phyloP scores from a whole-genome alignment of 2,797 vertebrate species.

The Danio aesculapii region DNA sequence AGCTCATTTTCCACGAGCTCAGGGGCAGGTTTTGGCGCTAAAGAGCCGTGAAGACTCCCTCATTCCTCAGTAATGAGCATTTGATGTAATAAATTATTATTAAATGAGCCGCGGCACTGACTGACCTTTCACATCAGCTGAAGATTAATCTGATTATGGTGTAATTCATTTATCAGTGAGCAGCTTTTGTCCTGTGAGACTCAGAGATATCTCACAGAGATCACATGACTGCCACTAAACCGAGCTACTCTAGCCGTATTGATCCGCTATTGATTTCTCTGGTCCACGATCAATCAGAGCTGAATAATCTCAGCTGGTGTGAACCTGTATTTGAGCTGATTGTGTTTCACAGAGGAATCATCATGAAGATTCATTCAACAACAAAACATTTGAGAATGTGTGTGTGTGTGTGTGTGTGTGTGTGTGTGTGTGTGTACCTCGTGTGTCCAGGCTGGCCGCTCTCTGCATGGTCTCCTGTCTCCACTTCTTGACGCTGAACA shows the following conservation, averaged over 20 bases:
- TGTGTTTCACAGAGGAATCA: no score
- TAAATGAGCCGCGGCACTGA: conserved; percentile 45
- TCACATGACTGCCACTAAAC: conserved; percentile 17
- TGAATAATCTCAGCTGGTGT: no score
- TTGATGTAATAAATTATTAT: conserved; percentile 47
- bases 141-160: conserved; percentile 49
- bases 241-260: conserved; percentile 35
- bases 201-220: conserved; percentile 19
- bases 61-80: conserved; percentile 35
- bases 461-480: conserved; percentile 91
- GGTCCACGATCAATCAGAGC: conserved; percentile 38
- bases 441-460: conserved; percentile 92
- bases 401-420: neutral
- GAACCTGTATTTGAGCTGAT: neutral
- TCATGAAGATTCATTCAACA: no score
- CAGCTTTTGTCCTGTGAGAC: conserved; percentile 28
- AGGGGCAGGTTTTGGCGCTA: no score
- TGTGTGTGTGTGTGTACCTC: conserved; percentile 80
- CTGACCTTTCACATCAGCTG: conserved; percentile 56
- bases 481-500: conserved; percentile 93
- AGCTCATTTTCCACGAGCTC: no score
- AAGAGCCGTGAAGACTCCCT: no score
- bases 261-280: conserved; percentile 44
- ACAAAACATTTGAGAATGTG: no score
- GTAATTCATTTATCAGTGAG: conserved; percentile 46